A percentile compares a stretch with the other conserved stretches of the same genome.
phyloP scores from a whole-genome alignment of 2,888 invertebrate species.

The Eristalinus aeneus region DNA sequence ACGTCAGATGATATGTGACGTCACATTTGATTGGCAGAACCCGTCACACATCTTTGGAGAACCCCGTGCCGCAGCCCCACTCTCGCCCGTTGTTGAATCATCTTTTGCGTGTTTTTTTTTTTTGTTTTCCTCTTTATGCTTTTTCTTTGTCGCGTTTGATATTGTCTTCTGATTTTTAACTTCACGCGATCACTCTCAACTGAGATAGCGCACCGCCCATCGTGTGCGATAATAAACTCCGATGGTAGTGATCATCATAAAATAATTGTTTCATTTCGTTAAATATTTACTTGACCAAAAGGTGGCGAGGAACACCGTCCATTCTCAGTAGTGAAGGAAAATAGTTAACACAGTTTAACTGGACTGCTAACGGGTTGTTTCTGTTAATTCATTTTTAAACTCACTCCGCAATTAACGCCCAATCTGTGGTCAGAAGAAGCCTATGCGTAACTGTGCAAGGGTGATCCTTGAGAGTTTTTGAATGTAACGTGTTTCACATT shows the following conservation, averaged over 20 bases:
- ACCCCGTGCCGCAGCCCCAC: neutral
- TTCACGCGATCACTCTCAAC: slow-evolving; percentile 29
- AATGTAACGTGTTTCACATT: neutral
- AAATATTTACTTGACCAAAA: slow-evolving; percentile 13
- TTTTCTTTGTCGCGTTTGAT: neutral
- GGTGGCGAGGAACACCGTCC: neutral
- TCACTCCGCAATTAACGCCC: slow-evolving; percentile 30
- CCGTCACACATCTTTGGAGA: neutral
- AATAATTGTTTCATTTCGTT: slow-evolving; percentile 22
- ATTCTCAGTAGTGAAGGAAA: neutral
- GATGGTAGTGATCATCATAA: slow-evolving; percentile 28
- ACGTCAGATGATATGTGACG: slow-evolving; percentile 21
- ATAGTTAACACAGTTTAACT: slow-evolving; percentile 4
- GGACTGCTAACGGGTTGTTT: neutral
- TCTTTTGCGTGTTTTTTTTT: neutral
- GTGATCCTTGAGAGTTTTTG: neutral
- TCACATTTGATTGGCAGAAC: slow-evolving; percentile 16
- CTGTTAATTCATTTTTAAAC: slow-evolving; percentile 28
- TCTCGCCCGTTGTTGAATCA: neutral
- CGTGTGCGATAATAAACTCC: slow-evolving; percentile 24
- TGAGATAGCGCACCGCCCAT: slow-evolving; percentile 7
- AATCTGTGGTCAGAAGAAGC: neutral
- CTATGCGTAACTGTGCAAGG: neutral
- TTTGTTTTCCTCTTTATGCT: neutral
- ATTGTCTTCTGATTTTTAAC: slow-evolving; percentile 5